Base-by-base conservation (phyloP, 1,140 invertebrate genomes). In the Leptinotarsa undecemlineata region DNA sequence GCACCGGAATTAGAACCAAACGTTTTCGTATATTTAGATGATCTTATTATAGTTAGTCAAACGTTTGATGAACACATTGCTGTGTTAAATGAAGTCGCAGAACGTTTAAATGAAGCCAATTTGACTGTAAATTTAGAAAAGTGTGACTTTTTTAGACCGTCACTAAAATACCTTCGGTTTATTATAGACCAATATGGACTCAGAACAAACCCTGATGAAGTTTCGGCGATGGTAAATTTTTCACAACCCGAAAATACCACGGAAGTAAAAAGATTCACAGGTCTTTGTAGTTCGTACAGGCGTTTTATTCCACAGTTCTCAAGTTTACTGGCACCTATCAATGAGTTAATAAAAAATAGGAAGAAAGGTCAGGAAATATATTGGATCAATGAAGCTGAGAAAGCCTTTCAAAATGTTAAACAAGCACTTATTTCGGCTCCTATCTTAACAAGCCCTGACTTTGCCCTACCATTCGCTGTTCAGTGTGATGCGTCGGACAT, bases 231-330 rank as follows among this genome's bases (percentile, higher is more conserved):
- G 8, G 19, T 81, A 17, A 78, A 87, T 4, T 84, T 84, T 77
- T 67, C 74, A 20, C 42, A 47, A n/a, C 82, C 82, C n/a, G 76
- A 19, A 3, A 80, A 76, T 15, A 62, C 79, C 3, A 83, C 75
- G 26, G 79, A 86, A 75, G 21, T 88, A 19, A 77, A 76, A 74
- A 71, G 76, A 60, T 81, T 86, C 82, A 72, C 85, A 60, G 86
- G 86, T 11, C 71, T 86, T 48, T 74, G 80, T 47, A 86, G 67
- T 80, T 84, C 0, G 77, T 82, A 47, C 84, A 78, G 85, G 60
- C 78, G 85, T 21, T 89, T 88, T 75, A 74, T 87, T 17, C 78
- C 76, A 26, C 78, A 86, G 57, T 82, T 87, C 64, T 76, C 84
- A 8, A 75, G 76, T 6, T 21, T 85, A 6, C 80, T 81, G 11